Evolutionary conservation across 2,888 invertebrate genomes (phyloP).

Genomic region (Minunthozetes semirufus): DNA sequence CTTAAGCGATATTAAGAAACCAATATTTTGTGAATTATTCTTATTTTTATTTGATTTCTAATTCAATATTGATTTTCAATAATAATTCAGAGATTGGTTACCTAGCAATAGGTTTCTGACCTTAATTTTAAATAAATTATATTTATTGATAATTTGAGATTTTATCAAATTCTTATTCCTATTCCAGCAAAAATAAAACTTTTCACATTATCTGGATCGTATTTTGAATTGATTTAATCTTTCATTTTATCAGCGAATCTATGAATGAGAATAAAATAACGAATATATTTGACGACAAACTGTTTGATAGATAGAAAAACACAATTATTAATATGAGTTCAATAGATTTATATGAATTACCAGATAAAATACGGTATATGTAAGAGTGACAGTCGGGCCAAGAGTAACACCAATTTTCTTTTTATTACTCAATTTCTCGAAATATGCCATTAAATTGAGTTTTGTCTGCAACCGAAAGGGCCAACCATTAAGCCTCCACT

Average conservation of each 20-base stretch:
- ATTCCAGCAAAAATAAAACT: too few species aligned
- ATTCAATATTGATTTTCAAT: too few species aligned
- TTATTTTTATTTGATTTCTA: too few species aligned
- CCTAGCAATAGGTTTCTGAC: too few species aligned
- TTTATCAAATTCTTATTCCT: too few species aligned
- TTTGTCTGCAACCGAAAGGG: neutral
- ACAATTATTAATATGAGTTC: neutral
- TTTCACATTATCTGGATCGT: too few species aligned
- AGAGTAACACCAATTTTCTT: neutral
- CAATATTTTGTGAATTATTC: too few species aligned
- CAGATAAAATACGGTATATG: neutral
- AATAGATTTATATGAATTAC: neutral
- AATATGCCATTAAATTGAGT: neutral
- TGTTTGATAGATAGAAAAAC: neutral
- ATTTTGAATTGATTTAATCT: neutral
- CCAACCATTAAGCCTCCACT: neutral
- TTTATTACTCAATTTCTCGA: neutral
- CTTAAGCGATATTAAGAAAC: too few species aligned
- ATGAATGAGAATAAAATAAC: neutral
- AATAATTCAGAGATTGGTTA: too few species aligned
- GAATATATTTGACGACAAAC: neutral
- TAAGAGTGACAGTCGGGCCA: neutral
- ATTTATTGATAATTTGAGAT: too few species aligned
- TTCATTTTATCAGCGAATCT: neutral
- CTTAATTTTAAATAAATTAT: too few species aligned